A percentile compares a stretch with the other conserved stretches of the same genome.
Conservation (phyloP, 1,140 invertebrate genomes). For the Drosophila teissieri region DNA sequence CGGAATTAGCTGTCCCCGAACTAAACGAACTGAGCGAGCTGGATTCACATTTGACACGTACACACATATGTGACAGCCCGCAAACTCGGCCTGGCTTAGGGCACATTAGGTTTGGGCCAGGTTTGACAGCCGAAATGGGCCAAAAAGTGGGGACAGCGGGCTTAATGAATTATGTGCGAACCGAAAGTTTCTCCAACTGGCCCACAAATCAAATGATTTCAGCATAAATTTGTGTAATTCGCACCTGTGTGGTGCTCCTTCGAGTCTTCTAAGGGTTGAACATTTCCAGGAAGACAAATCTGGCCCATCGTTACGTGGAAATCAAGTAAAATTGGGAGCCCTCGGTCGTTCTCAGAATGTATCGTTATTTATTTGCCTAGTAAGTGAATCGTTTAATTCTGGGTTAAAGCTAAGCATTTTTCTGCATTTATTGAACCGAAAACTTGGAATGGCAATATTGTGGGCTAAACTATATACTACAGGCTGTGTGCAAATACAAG, state of each 20-base stretch:
- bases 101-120: conserved; percentile 36
- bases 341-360: conserved; percentile 14
- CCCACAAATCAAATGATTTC: conserved; percentile 54
- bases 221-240: conserved; percentile 49
- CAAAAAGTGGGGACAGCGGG: conserved; percentile 19
- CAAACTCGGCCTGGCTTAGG: conserved; percentile 39
- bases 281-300: conserved; percentile 18
- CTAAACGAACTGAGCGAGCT: conserved; percentile 22
- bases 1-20: conserved; percentile 30
- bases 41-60: conserved; percentile 52
- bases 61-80: conserved; percentile 44
- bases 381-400: conserved; percentile 1
- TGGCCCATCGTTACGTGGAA: not conserved
- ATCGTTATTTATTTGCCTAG: not conserved
- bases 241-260: conserved; percentile 21
- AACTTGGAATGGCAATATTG: conserved; percentile 3
- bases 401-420: not conserved
- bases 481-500: conserved; percentile 8
- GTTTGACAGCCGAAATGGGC: conserved; percentile 44
- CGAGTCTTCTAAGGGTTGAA: not conserved
- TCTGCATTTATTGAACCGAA: conserved; percentile 23
- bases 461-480: not conserved
- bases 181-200: conserved; percentile 34
- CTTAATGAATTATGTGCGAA: conserved; percentile 56
- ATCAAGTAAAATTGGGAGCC: not conserved